These are phyloP conservation scores for Alces alces DNA, from an alignment of 2,113 vertebrate genomes.

Conservation along the genomic window DNA sequence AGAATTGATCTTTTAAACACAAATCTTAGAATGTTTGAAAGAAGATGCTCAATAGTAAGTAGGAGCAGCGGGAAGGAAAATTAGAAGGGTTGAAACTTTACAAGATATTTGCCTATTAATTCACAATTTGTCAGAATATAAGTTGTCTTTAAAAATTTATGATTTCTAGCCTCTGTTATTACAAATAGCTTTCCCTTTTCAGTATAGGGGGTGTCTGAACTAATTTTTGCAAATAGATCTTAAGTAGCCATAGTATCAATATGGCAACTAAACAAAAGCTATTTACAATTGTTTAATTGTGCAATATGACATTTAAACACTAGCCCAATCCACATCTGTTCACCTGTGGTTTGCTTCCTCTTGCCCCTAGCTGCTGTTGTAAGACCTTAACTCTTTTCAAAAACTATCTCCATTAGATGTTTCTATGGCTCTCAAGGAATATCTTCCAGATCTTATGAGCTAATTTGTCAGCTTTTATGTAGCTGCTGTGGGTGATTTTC, in stretches of 20 bases:
- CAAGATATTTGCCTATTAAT: neutral
- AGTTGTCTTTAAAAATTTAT: neutral
- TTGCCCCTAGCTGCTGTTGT: neutral
- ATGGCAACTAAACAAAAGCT: neutral
- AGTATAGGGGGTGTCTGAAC: neutral
- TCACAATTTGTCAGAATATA: neutral
- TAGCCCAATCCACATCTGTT: neutral
- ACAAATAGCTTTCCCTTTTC: neutral
- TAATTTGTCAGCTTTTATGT: neutral
- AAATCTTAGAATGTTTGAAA: slow-evolving; percentile 2
- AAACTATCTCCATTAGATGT: neutral
- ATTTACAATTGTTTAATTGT: neutral
- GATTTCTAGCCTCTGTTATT: neutral
- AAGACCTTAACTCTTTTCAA: neutral
- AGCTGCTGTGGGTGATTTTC: neutral
- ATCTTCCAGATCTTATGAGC: neutral
- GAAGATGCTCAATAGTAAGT: neutral
- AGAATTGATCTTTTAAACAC: slow-evolving; percentile 41
- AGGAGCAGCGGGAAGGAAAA: neutral
- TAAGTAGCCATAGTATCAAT: neutral
- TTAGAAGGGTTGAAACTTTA: neutral
- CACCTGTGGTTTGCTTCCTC: neutral
- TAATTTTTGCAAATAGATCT: neutral
- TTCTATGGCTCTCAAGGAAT: neutral
- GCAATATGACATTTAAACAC: neutral